Percentiles rank a stretch among this genome's conserved stretches.
phyloP scores from a whole-genome alignment of 2,888 invertebrate genomes.

The Augochlorella aurata region DNA sequence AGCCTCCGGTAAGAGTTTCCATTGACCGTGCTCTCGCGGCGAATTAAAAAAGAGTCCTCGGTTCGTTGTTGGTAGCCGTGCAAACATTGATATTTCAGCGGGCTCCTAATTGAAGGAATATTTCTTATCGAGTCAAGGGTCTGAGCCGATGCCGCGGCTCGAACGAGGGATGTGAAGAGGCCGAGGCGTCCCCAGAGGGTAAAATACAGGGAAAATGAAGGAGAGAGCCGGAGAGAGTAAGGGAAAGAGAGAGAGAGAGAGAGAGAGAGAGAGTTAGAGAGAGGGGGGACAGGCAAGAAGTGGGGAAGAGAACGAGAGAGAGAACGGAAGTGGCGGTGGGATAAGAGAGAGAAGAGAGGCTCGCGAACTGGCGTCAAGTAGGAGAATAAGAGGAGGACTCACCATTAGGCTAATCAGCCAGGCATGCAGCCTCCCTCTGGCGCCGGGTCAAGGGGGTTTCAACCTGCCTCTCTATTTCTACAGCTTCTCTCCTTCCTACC shows the following conservation, averaged over 20 bases:
- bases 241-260: constrained; percentile 7
- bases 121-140: constrained; percentile 76
- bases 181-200: constrained; percentile 48
- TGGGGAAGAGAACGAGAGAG: constrained; percentile 40
- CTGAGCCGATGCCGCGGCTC: constrained; percentile 54
- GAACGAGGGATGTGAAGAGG: constrained; percentile 56
- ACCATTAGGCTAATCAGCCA: constrained; percentile 81
- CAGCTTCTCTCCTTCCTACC: constrained; percentile 62
- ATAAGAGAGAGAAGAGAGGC: constrained; percentile 66
- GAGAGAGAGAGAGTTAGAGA: constrained; percentile 22
- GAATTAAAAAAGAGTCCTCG: constrained; percentile 37
- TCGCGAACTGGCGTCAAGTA: constrained; percentile 80
- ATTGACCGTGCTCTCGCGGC: constrained; percentile 28
- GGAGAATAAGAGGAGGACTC: constrained; percentile 77
- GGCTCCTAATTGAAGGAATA: constrained; percentile 76
- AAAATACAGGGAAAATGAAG: constrained; percentile 26
- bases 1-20: background rate
- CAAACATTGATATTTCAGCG: constrained; percentile 71
- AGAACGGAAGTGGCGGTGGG: constrained; percentile 50
- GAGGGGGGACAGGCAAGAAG: constrained; percentile 27
- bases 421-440: constrained; percentile 75
- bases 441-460: constrained; percentile 77
- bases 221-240: constrained; percentile 11
- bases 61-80: constrained; percentile 44
- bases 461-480: constrained; percentile 71